Evolutionary conservation across 2,113 vertebrate species (phyloP), one percentile per base, ranked within the genome.

Genomic region (Piaya cayana): DNA sequence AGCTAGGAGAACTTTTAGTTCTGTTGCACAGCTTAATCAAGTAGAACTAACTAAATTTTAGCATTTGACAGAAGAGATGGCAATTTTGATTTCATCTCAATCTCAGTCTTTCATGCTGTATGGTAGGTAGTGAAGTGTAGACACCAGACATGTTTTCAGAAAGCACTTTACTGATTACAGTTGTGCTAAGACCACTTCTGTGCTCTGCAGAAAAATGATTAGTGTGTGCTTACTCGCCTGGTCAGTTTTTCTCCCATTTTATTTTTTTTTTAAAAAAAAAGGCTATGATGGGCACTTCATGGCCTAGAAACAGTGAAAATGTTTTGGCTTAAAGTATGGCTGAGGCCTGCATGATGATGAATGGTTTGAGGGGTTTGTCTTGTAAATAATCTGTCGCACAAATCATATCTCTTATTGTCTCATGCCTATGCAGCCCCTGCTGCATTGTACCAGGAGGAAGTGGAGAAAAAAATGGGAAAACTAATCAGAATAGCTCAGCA

Each of bases 1-100:
- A 88, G 42, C 80, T 45, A 42, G 84, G 56, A 96, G 88, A 95
- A 94, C 90, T 96, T 94, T 88, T 78, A 90, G 60, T 97, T 90
- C 93, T 90, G 80, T 88, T 71, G 93, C 90, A 50, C 92, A 93
- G 82, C 80, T 92, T 94, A 93, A 97, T 96, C 93, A 95, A 93
- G 93, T 82, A 93, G 94, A 97, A 96, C 93, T 92, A 93, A 94
- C 86, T 60, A 92, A 93, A 97, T 95, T 90, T 95, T 53, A 79
- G 86, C 82, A 69, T 92, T 93, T 95, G 95, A 88, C 95, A 96
- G 95, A 81, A 82, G 92, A 94, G 94, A 86, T 93, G 95, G 96
- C 95, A 90, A 63, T 97, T 86, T 62, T 84, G 94, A 93, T 92
- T 88, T 82, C 72, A 25, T 91, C 92, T 97, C 95, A 90, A 88